Evolutionary conservation across 1,140 invertebrate species (phyloP).

Genomic region (Brachionus koreanus): DNA sequence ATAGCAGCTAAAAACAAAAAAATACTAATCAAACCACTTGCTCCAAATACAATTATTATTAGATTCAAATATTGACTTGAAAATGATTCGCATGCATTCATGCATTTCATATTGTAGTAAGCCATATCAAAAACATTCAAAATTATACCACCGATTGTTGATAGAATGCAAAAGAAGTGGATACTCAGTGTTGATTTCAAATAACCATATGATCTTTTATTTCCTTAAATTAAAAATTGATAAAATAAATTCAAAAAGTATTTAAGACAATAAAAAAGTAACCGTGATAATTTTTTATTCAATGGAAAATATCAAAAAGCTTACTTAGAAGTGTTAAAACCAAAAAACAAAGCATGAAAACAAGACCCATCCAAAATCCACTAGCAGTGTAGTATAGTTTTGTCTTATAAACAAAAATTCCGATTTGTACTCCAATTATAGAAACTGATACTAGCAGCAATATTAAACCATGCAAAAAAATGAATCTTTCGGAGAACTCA

Average conservation of each 20-base stretch:
- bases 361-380: constrained; percentile 2
- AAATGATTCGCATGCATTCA: constrained; percentile 14
- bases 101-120: not conserved
- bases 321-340: not conserved
- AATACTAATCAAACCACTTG: not conserved
- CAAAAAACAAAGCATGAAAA: not conserved
- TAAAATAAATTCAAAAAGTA: no score
- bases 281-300: not conserved
- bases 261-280: no score
- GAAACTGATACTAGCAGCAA: not conserved
- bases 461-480: not conserved
- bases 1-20: not conserved
- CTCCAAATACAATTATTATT: constrained; percentile 11
- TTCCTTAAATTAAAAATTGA: not conserved
- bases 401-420: not conserved
- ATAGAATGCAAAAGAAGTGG: not conserved
- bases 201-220: not conserved
- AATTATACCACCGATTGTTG: not conserved
- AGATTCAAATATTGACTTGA: constrained; percentile 38
- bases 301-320: not conserved
- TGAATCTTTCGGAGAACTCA: not conserved
- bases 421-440: not conserved
- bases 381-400: not conserved
- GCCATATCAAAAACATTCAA: constrained; percentile 33
- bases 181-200: not conserved